Evolutionary conservation across 2,113 vertebrate species (phyloP).

Genomic region (Paraplagusia blochii): DNA sequence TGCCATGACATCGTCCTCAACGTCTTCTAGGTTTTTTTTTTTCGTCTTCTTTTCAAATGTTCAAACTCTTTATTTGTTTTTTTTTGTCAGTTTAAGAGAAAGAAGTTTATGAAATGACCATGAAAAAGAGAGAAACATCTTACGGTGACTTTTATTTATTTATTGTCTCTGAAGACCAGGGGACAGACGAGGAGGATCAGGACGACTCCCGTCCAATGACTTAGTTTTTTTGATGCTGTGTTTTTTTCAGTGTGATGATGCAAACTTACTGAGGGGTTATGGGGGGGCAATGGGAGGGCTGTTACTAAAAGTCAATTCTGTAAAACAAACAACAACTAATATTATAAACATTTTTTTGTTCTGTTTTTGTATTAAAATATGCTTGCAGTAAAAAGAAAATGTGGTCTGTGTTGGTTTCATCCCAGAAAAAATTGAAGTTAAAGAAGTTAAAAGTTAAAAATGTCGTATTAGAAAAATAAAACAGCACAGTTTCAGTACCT

Average conservation of each 20-base stretch:
- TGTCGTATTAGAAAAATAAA: too few relatives aligned
- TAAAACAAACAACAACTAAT: constrained; percentile 73
- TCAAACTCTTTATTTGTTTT: constrained; percentile 12
- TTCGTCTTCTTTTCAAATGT: constrained; percentile 54
- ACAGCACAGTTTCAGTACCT: too few relatives aligned
- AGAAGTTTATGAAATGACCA: constrained; percentile 66
- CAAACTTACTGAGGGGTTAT: constrained; percentile 44
- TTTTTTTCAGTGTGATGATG: constrained; percentile 83
- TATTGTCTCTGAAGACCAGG: constrained; percentile 80
- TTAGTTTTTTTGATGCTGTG: constrained; percentile 79
- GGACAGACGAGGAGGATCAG: constrained; percentile 1
- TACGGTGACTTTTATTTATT: constrained; percentile 91
- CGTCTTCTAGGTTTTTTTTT: constrained; percentile 49
- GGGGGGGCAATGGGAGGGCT: constrained; percentile 64
- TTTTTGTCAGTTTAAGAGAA: constrained; percentile 50
- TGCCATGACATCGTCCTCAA: constrained; percentile 49
- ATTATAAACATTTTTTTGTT: constrained; percentile 77
- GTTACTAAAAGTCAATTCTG: constrained; percentile 87
- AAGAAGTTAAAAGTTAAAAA: too few relatives aligned
- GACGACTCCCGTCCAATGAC: constrained; percentile 39
- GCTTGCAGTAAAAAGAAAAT: constrained; percentile 87
- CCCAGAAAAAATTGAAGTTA: too few relatives aligned
- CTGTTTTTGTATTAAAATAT: constrained; percentile 98
- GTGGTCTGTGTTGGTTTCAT: constrained; percentile 1
- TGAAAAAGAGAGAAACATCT: constrained; percentile 49